A percentile compares a stretch with the other conserved stretches of the same genome.
Evolutionary conservation across 2,797 vertebrate species (phyloP).

Genomic region (Garrulus glandarius): DNA sequence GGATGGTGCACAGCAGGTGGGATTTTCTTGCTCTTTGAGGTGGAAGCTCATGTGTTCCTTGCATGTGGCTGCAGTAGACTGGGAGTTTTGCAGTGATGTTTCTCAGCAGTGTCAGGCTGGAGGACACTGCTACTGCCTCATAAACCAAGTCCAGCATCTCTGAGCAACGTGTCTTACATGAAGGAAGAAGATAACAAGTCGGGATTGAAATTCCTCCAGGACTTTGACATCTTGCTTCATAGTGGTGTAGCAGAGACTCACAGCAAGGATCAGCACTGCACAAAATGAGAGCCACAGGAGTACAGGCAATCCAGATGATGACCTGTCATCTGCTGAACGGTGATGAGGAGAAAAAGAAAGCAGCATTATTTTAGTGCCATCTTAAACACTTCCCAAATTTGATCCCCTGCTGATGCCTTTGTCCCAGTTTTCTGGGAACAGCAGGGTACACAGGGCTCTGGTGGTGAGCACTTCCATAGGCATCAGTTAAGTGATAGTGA

Average conservation of each 20-base stretch:
- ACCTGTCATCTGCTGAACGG: slow-evolving; percentile 75
- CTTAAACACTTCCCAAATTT: slow-evolving; percentile 1
- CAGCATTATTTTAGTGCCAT: neutral
- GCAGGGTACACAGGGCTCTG: neutral
- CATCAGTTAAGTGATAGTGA: slow-evolving; percentile 3
- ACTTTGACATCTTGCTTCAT: slow-evolving; percentile 73
- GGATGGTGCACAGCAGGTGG: neutral
- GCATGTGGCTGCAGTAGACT: neutral
- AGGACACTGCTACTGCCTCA: slow-evolving; percentile 78
- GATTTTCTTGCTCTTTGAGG: neutral
- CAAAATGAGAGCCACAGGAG: slow-evolving; percentile 84
- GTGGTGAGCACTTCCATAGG: neutral
- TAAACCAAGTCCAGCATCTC: slow-evolving; percentile 86
- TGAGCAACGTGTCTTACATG: slow-evolving; percentile 82
- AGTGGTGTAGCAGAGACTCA: slow-evolving; percentile 84
- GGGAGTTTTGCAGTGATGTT: neutral
- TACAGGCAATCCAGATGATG: slow-evolving; percentile 76
- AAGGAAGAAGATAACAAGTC: slow-evolving; percentile 80
- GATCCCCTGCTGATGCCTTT: neutral
- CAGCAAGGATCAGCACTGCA: slow-evolving; percentile 80
- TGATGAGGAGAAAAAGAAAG: neutral
- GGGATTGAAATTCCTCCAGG: slow-evolving; percentile 85
- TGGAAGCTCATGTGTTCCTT: neutral
- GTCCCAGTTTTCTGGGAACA: slow-evolving; percentile 11
- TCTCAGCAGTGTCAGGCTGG: neutral